Percentiles rank a stretch among this genome's conserved stretches.
Evolutionary conservation across 2,888 invertebrate species (phyloP).

Genomic region (Suillia variegata): DNA sequence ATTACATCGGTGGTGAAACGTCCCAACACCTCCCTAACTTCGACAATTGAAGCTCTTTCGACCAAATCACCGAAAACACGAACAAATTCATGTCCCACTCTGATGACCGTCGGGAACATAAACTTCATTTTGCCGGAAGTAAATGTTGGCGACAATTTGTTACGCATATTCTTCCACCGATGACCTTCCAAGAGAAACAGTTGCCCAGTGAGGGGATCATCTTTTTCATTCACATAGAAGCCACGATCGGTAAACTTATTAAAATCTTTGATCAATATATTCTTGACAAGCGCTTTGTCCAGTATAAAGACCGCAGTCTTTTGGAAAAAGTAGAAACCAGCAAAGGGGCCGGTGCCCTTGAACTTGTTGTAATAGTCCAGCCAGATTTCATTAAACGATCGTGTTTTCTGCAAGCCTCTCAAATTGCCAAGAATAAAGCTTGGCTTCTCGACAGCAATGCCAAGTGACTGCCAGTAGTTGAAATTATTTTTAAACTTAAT

Average conservation of each 20-base stretch:
- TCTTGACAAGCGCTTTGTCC: constrained; percentile 39
- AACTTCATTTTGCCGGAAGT: constrained; percentile 63
- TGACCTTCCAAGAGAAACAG: constrained; percentile 56
- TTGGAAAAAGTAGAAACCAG: constrained; percentile 49
- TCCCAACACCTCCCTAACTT: constrained; percentile 50
- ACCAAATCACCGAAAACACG: constrained; percentile 34
- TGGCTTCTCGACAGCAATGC: constrained; percentile 40
- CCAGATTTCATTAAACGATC: constrained; percentile 30
- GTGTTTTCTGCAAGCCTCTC: constrained; percentile 23
- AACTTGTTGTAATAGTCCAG: constrained; percentile 35
- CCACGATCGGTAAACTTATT: constrained; percentile 57
- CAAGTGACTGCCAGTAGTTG: constrained; percentile 33
- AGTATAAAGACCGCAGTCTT: constrained; percentile 40
- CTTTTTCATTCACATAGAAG: constrained; percentile 47
- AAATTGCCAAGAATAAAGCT: constrained; percentile 37
- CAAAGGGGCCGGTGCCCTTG: constrained; percentile 36
- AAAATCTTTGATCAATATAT: constrained; percentile 52
- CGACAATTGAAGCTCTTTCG: constrained; percentile 32
- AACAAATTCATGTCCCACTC: constrained; percentile 37
- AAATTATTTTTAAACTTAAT: constrained; percentile 23
- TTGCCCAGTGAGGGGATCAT: constrained; percentile 57
- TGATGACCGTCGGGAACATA: constrained; percentile 58
- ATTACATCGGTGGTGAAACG: constrained; percentile 64
- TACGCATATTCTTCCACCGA: constrained; percentile 61
- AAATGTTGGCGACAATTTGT: constrained; percentile 62